Evolutionary conservation across 1,140 invertebrate species (phyloP).

Genomic region (Drosophila gunungcola): DNA sequence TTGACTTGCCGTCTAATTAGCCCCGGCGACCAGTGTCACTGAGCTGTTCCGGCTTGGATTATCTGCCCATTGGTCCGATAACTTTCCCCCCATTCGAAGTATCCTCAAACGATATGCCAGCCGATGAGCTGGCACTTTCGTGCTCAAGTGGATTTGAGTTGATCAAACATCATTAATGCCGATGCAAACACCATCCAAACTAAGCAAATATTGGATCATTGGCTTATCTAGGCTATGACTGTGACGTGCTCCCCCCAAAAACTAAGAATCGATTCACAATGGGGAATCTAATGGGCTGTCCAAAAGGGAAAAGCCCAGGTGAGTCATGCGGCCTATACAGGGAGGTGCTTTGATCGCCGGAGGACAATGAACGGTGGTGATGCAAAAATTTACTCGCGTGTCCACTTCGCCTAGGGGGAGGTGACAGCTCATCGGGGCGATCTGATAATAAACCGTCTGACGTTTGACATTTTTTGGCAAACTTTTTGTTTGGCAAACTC

Average conservation of each 20-base stretch:
- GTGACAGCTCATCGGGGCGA: slow-evolving; percentile 36
- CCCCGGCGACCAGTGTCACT: slow-evolving; percentile 40
- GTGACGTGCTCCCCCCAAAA: slow-evolving; percentile 11
- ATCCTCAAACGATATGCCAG: background rate
- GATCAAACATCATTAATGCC: background rate
- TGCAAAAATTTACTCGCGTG: slow-evolving; percentile 18
- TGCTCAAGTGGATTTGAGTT: slow-evolving; percentile 10
- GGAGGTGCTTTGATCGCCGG: slow-evolving; percentile 28
- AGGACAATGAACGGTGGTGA: slow-evolving; percentile 45
- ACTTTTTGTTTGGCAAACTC: slow-evolving; percentile 56
- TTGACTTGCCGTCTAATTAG: slow-evolving; percentile 74
- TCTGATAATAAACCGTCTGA: slow-evolving; percentile 67
- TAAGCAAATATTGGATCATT: slow-evolving; percentile 37
- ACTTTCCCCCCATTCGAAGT: slow-evolving; percentile 8
- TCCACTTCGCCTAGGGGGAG: slow-evolving; percentile 27
- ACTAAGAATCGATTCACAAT: background rate
- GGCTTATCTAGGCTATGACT: slow-evolving; percentile 23
- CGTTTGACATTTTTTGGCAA: slow-evolving; percentile 67
- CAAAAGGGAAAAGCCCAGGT: slow-evolving; percentile 9
- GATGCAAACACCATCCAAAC: slow-evolving; percentile 28
- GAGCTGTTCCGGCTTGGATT: slow-evolving; percentile 25
- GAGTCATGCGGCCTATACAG: slow-evolving; percentile 30
- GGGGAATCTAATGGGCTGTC: background rate
- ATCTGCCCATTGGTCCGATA: slow-evolving; percentile 3
- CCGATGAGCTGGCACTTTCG: slow-evolving; percentile 44